Evolutionary conservation across 2,113 vertebrate genomes (phyloP).

Genomic region (Eurystomus gularis): DNA sequence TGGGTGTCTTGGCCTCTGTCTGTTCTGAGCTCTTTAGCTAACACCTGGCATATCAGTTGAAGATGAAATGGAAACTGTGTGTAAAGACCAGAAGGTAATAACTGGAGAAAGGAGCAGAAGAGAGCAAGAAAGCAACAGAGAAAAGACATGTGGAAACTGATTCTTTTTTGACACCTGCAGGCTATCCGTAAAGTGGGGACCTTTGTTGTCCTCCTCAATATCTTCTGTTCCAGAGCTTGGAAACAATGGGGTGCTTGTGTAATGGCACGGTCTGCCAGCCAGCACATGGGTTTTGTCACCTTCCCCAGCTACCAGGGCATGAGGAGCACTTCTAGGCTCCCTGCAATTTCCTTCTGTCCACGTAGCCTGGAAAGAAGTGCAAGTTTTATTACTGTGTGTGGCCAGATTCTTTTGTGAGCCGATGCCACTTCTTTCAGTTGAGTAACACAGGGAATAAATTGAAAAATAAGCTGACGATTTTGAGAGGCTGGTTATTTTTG

Average conservation of each 20-base stretch:
- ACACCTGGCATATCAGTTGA: slow-evolving; percentile 5
- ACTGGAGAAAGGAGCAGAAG: neutral
- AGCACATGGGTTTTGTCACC: neutral
- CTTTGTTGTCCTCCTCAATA: neutral
- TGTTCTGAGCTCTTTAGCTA: neutral
- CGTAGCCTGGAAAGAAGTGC: neutral
- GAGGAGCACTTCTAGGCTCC: neutral
- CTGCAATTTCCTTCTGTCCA: neutral
- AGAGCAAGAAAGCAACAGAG: neutral
- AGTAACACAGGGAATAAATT: neutral
- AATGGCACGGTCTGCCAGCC: neutral
- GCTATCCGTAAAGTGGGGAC: neutral
- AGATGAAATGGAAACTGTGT: neutral
- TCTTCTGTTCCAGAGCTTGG: neutral
- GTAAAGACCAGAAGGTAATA: neutral
- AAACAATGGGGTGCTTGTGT: fast-evolving
- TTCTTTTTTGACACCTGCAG: neutral
- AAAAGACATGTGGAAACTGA: neutral
- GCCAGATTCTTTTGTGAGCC: neutral
- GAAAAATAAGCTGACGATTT: neutral
- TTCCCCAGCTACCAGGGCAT: neutral
- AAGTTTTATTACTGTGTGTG: neutral
- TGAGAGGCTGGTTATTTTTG: neutral
- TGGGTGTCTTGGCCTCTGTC: neutral
- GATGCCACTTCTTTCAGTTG: neutral